phyloP scores from a whole-genome alignment of 2,113 vertebrate genomes.

The Pyrgilauda ruficollis region DNA sequence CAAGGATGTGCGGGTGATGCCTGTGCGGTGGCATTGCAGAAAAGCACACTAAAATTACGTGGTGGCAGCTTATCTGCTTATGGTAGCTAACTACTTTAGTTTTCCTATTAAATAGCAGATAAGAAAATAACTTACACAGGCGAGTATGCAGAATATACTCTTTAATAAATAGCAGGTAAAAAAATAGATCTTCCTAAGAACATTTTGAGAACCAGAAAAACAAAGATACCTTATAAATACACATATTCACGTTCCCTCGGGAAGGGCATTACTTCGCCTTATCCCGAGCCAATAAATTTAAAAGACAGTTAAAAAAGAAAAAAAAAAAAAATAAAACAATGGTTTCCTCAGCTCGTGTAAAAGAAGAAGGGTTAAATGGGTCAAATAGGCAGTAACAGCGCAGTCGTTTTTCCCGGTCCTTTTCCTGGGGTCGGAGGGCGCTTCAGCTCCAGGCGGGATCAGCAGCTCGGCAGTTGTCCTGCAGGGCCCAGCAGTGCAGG shows the following conservation, averaged over 20 bases:
- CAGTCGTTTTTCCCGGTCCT: accelerated
- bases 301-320: background rate
- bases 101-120: background rate
- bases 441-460: background rate
- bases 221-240: background rate
- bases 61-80: background rate
- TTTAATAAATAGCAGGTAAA: constrained; percentile 45
- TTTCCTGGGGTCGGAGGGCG: background rate
- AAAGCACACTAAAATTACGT: accelerated
- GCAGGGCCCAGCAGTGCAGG: background rate
- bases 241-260: background rate
- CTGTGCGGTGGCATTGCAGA: background rate
- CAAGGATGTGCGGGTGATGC: background rate
- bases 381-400: background rate
- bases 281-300: background rate
- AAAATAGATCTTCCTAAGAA: constrained; percentile 4
- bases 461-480: background rate
- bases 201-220: background rate
- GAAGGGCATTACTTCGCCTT: background rate
- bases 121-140: background rate
- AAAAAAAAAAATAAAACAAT: background rate
- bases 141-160: background rate
- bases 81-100: background rate
- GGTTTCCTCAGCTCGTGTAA: background rate
- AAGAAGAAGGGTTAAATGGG: background rate